These are phyloP conservation scores for Melipona beecheii DNA, from an alignment of 2,888 invertebrate species.

Conservation along the genomic window DNA sequence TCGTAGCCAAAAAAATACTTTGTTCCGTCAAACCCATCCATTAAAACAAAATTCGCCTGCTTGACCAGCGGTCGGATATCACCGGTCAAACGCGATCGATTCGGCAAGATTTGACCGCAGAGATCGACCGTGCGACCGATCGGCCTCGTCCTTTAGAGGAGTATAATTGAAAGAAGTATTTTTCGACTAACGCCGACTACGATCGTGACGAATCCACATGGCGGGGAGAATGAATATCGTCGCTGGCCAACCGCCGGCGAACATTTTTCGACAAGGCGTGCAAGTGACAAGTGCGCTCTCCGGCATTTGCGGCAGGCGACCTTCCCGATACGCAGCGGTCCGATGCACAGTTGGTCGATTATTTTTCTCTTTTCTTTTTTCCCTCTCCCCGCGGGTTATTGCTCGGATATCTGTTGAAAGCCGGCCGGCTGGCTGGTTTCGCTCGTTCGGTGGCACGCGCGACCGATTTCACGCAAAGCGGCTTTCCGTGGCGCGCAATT, in stretches of 20 bases:
- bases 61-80: neutral
- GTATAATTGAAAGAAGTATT: constrained; percentile 56
- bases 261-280: constrained; percentile 68
- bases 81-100: constrained; percentile 12
- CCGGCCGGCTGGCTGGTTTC: constrained; percentile 28
- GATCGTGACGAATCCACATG: neutral
- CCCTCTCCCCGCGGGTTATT: constrained; percentile 60
- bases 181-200: constrained; percentile 31
- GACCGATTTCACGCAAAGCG: constrained; percentile 63
- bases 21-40: neutral
- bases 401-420: constrained; percentile 63
- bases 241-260: constrained; percentile 41
- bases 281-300: constrained; percentile 68
- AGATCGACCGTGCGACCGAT: neutral
- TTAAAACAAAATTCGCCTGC: neutral
- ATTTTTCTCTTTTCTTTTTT: constrained; percentile 52
- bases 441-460: constrained; percentile 1
- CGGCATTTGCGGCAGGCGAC: constrained; percentile 68
- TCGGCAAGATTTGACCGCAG: constrained; percentile 7
- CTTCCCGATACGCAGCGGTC: constrained; percentile 69
- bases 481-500: constrained; percentile 54
- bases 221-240: constrained; percentile 63
- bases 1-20: no score
- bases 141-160: constrained; percentile 17
- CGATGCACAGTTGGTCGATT: constrained; percentile 59